These are phyloP conservation scores for Coelinius sp. DNA, from an alignment of 2,888 invertebrate genomes.

Conservation along the genomic window DNA sequence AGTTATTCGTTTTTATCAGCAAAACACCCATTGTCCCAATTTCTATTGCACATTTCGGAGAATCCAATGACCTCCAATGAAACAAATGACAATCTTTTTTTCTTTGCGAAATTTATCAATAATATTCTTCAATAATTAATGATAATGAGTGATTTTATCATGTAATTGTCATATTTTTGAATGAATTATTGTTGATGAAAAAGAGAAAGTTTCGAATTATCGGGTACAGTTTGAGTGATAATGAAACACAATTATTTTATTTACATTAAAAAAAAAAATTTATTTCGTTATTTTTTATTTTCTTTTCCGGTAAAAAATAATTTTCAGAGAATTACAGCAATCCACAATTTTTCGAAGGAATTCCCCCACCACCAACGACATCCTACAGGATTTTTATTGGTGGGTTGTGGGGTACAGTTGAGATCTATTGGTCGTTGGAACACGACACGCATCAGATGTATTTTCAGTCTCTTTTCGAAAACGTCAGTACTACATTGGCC, in stretches of 20 bases:
- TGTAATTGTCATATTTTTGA: too few species aligned
- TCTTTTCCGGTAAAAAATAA: background rate
- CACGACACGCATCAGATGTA: background rate
- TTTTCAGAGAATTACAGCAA: background rate
- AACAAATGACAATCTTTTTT: background rate
- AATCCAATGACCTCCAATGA: background rate
- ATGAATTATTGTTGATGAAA: background rate
- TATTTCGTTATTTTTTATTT: too few species aligned
- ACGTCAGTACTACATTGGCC: background rate
- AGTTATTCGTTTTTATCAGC: background rate
- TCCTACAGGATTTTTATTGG: background rate
- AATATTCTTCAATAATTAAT: too few species aligned
- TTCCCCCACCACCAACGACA: background rate
- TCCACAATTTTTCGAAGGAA: background rate
- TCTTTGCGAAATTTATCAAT: background rate
- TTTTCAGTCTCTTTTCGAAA: background rate
- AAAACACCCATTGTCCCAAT: background rate
- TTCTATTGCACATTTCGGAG: background rate
- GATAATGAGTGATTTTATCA: too few species aligned
- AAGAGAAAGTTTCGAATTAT: background rate
- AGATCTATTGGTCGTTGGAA: background rate
- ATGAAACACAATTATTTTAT: background rate
- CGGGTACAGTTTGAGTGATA: background rate
- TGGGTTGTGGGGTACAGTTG: background rate
- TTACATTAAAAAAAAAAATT: background rate